These are phyloP conservation scores for Champsocephalus esox DNA, from an alignment of 2,797 vertebrate genomes.

Conservation along the genomic window DNA sequence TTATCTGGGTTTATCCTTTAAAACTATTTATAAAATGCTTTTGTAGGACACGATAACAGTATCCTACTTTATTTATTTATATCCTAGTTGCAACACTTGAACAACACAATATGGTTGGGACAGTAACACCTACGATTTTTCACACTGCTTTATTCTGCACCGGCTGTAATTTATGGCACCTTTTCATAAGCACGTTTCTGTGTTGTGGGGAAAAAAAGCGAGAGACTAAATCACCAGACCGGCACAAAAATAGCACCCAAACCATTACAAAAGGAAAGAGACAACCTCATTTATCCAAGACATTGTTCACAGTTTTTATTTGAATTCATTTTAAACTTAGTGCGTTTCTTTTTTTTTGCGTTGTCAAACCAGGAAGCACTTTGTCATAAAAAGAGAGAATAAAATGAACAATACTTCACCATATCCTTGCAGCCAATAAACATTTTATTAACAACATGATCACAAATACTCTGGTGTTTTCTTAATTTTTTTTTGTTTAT, in stretches of 20 bases:
- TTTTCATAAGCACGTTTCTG: slow-evolving; percentile 28
- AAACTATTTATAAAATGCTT: background rate
- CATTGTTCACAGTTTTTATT: slow-evolving; percentile 87
- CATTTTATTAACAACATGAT: slow-evolving; percentile 97
- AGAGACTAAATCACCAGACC: slow-evolving; percentile 7
- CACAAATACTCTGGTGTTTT: slow-evolving; percentile 91
- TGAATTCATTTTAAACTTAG: slow-evolving; percentile 79
- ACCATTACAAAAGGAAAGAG: slow-evolving; percentile 58
- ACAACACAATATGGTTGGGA: slow-evolving; percentile 24
- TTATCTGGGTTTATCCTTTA: background rate
- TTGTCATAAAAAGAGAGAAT: slow-evolving; percentile 81
- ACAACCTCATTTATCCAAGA: slow-evolving; percentile 73
- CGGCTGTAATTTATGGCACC: slow-evolving; percentile 30
- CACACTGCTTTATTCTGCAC: slow-evolving; percentile 9
- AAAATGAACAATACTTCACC: slow-evolving; percentile 84
- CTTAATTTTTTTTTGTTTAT: slow-evolving; percentile 73
- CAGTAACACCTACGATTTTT: slow-evolving; percentile 36
- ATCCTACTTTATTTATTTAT: background rate
- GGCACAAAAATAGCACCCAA: slow-evolving; percentile 15
- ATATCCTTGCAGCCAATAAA: slow-evolving; percentile 91
- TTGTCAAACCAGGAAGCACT: slow-evolving; percentile 85
- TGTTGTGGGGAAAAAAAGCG: background rate
- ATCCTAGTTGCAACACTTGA: slow-evolving; percentile 6
- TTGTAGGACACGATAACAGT: slow-evolving; percentile 2
- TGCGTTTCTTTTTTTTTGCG: slow-evolving; percentile 57